Base-by-base conservation (phyloP, 30 jellyfish, hydroid and myxozoan species). In the Hydractinia echinata region DNA sequence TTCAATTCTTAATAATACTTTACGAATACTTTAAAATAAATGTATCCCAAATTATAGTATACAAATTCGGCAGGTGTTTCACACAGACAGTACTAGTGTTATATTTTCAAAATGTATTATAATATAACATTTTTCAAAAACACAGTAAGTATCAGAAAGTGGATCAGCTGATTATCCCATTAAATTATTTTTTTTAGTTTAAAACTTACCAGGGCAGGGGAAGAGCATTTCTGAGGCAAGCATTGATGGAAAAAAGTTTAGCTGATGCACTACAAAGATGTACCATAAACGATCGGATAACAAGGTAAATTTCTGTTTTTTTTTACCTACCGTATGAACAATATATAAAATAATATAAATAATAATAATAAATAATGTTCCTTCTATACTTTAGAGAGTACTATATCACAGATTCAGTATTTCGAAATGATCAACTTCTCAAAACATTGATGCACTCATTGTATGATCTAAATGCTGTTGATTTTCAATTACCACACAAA, bases 251-350 rank as follows among this genome's bases (percentile, higher is more conserved):
- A 66, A 83, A 72, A 76, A 30, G 88, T 51, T 69, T 83, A 5
- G 91, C 91, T 8, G 91, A 83, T 4, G 69, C 91, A 10, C 77
- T 83, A 16, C 91, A 83, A 58, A 61, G 91, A 73, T 83, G 91
- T 58, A 69, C 68, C 5, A 83, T 83, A 5, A 61, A 83, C 10
- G 81, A 74, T 30, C 67, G 68, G 53, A 1, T 67, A 4, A 67
- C 72, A 11, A 81, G 69, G 88, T 81, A 61, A 7, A 83, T 51
- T 54, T 54, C 69, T 58, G 69, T 16, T 58, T 11, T 3, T 56
- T 56, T 58, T 58, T 11, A 16, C 69, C 19, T 16, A 58, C 19
- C 1, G 69, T 13, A 58, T 13, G 51, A 64, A 64, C 4, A 64
- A 7, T 7, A n/a, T 64, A 51, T 51, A n/a, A 13, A 11, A 11